Base-by-base conservation (phyloP, 2,888 invertebrate species). In the Eubasilissa splendida region DNA sequence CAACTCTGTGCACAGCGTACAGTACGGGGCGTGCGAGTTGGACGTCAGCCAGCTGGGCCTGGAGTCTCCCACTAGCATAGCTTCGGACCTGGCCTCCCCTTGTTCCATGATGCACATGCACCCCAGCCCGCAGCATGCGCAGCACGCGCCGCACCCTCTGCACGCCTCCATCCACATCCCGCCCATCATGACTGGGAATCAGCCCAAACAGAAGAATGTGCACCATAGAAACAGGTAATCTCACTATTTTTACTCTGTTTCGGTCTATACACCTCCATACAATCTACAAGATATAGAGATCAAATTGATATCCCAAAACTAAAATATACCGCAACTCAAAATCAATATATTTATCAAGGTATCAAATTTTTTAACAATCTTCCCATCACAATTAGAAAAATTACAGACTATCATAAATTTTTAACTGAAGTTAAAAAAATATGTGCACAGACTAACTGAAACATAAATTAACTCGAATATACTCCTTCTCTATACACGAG, bases 21-120 rank as follows among this genome's bases (percentile, higher is more conserved):
- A 93, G 85, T 96, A 96, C 85, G 92, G 92, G 0, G 94, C 95
- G 79, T 96, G 96, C 85, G 96, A 97, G 85, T 88, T 97, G 82
- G 97, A 96, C 87, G 96, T 96, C 1, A 93, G 94, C 80, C 96
- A 96, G 86, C 88, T 97, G 80, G 96, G 96, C 0, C 89, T 97
- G 83, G 97, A 97, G 87, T 97, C 97, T 0, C 97, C 97, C 0
- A 94, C 96, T 0, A 96, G 96, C 60, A 96, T 97, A 84, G 94
- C 96, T 0, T 96, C 95, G 70, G 96, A 97, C 87, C 92, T 97
- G 88, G 94, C 95, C 9, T 94, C 94, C 0, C 96, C 96, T 80
- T 96, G 95, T 86, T 94, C 95, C n/a, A 93, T 95, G 91, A 87
- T 90, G 88, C 90, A 90, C 84, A 89, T 90, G 90, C 90, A 90